phyloP scores from a whole-genome alignment of 2,797 vertebrate genomes.

The Pantherophis alleghaniensis region DNA sequence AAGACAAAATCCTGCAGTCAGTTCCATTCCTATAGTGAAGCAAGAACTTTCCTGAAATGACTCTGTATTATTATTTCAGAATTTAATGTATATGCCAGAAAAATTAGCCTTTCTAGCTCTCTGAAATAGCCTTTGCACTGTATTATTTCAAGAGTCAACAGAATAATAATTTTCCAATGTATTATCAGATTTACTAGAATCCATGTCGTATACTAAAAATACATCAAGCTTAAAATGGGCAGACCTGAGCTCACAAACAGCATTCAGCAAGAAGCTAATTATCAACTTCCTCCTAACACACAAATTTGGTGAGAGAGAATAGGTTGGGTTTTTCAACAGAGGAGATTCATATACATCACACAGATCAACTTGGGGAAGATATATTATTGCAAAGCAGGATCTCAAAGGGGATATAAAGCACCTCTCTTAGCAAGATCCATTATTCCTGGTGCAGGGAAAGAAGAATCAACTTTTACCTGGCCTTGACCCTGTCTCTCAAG shows the following conservation, averaged over 20 bases:
- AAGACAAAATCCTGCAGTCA: neutral
- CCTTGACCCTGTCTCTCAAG: constrained; percentile 97
- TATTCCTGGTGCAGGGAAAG: neutral
- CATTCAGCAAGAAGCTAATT: neutral
- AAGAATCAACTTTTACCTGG: constrained; percentile 77
- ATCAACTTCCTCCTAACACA: neutral
- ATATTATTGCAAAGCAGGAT: neutral
- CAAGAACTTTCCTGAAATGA: neutral
- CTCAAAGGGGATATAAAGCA: neutral
- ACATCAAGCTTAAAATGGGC: neutral
- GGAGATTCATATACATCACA: neutral
- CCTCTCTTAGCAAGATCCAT: neutral
- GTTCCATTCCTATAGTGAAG: neutral
- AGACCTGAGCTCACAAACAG: neutral
- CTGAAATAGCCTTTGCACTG: neutral
- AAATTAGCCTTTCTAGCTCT: neutral
- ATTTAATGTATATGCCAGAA: neutral
- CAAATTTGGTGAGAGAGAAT: neutral
- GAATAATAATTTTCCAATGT: neutral
- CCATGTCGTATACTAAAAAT: neutral
- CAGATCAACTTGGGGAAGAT: neutral
- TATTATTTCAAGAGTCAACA: neutral
- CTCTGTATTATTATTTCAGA: neutral
- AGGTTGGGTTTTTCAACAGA: neutral
- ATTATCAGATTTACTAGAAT: neutral